phyloP scores from a whole-genome alignment of 2,888 invertebrate genomes.

The Tenthredo mesomela region DNA sequence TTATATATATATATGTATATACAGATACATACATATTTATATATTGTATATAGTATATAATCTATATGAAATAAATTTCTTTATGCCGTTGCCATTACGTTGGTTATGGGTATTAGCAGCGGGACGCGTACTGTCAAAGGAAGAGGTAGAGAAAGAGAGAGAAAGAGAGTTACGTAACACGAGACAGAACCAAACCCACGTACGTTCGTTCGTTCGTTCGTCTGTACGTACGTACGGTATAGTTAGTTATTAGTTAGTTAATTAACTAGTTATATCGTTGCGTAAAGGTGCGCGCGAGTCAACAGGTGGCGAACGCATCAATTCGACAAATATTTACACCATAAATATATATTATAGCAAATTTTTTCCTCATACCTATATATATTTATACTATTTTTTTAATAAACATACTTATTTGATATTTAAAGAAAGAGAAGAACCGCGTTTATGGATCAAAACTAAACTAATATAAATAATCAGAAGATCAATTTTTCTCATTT shows the following conservation, averaged over 20 bases:
- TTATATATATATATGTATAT: neutral
- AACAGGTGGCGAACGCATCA: conserved; percentile 38
- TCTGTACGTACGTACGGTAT: neutral
- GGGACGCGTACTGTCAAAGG: neutral
- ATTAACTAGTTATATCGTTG: neutral
- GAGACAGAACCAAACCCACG: neutral
- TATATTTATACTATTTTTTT: neutral
- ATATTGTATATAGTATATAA: neutral
- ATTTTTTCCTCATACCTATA: neutral
- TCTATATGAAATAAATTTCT: neutral
- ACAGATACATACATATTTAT: too few species aligned
- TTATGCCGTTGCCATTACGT: neutral
- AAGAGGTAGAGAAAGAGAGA: neutral
- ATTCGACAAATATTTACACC: neutral
- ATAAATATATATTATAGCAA: neutral
- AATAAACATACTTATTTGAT: neutral
- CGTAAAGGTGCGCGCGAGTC: conserved; percentile 26
- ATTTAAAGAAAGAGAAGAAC: neutral
- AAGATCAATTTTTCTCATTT: neutral
- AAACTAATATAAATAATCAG: neutral
- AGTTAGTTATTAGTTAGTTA: neutral
- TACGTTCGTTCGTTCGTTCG: neutral
- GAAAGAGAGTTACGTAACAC: neutral
- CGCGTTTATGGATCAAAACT: neutral
- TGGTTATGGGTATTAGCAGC: neutral